Evolutionary conservation across 2,797 vertebrate genomes (phyloP), one percentile per base, ranked within the genome.

Genomic region (Spheniscus humboldti): DNA sequence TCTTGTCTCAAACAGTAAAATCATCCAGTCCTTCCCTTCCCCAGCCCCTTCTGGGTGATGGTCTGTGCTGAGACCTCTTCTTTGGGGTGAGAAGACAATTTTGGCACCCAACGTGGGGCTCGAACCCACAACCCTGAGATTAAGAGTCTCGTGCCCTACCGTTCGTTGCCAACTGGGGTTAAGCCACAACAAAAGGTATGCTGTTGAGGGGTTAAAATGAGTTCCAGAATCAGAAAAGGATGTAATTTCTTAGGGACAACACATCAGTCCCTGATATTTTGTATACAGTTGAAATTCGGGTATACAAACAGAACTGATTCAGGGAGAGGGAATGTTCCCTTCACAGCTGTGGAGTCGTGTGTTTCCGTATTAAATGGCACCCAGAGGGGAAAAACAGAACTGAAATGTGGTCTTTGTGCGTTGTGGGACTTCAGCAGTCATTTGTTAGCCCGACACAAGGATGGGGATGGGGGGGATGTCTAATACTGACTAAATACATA

Each of bases 381-480:
- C 2, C 0, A 31, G 35, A 33, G 52, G 47, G 41, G 31, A 7
- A 85, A 45, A 81, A 2, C 16, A 18, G 56, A 57, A 20, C 27
- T 23, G 68, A 18, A 66, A 35, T 13, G 48, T 33, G 1, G 1
- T n/a, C n/a, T 39, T 50, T 24, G 68, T 53, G 35, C 19, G 4
- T 2, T 23, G 71, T n/a, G 63, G 63, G 57, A 18, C 57, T 35
- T 45, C 16, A 45, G 31, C n/a, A 17, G 80, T 11, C 23, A 7
- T 8, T 64, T 45, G 22, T 48, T 11, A 48, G 41, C 59, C 50
- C 2, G 3, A 23, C 14, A 16, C 18, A 19, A 12, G 64, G 47
- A 20, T 0, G 0, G 22, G 33, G 11, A 14, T 8, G 10, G 7
- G 13, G 31, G 7, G 25, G 7, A 20, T n/a, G 18, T 43, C 64